Evolutionary conservation across 2,113 vertebrate species (phyloP).

Genomic region (Chloropsis hardwickii): DNA sequence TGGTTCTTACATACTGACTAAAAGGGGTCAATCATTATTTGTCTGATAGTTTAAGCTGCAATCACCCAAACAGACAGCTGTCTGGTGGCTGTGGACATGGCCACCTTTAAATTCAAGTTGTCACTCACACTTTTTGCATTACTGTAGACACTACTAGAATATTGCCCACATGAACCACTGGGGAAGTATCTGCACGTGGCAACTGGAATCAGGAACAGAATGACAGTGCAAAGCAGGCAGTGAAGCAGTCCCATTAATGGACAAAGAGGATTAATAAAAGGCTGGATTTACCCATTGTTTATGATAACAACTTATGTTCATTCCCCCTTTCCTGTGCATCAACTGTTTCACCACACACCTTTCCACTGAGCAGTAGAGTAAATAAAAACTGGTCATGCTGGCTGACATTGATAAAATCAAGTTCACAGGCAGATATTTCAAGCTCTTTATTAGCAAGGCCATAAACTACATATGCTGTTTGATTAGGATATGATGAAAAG

Average conservation of each 20-base stretch:
- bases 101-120: not conserved
- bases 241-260: not conserved
- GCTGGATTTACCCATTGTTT: not conserved
- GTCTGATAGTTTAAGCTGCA: not conserved
- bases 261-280: not conserved
- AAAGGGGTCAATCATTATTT: not conserved
- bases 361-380: constrained; percentile 5
- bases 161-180: not conserved
- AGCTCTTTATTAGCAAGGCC: constrained; percentile 49
- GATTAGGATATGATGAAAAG: constrained; percentile 77
- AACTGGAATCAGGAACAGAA: not conserved
- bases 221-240: not conserved
- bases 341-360: not conserved
- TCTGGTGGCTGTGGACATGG: not conserved
- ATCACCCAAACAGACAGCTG: not conserved
- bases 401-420: constrained; percentile 58
- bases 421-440: constrained; percentile 50
- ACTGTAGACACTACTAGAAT: not conserved
- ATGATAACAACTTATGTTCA: not conserved
- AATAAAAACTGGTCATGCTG: constrained; percentile 31
- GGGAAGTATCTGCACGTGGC: not conserved
- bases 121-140: not conserved
- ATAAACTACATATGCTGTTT: constrained; percentile 65
- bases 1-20: not conserved
- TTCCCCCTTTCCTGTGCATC: not conserved